phyloP scores from a whole-genome alignment of 2,888 invertebrate genomes.

The Chrysopilus asiliformis region DNA sequence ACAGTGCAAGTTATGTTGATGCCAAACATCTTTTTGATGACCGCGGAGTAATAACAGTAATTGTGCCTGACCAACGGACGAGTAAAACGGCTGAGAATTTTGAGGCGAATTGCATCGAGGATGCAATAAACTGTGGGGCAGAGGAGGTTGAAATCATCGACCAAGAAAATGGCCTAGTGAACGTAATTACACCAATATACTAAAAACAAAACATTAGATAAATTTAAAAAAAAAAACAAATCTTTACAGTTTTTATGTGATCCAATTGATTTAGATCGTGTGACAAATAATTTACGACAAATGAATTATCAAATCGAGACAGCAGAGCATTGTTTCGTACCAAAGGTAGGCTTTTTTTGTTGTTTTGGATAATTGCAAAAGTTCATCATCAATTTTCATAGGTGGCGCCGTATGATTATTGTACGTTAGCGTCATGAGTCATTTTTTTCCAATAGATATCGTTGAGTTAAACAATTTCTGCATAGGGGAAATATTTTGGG shows the following conservation, averaged over 20 bases:
- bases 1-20: conserved; percentile 38
- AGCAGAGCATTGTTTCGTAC: conserved; percentile 25
- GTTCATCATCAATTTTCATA: not conserved
- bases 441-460: no score
- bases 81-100: conserved; percentile 20
- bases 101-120: conserved; percentile 44
- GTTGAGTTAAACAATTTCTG: no score
- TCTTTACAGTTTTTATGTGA: conserved; percentile 45
- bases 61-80: conserved; percentile 20
- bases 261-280: conserved; percentile 34
- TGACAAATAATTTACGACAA: conserved; percentile 37
- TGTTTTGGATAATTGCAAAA: not conserved
- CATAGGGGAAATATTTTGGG: no score
- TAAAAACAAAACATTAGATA: not conserved
- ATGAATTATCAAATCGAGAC: conserved; percentile 24
- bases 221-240: not conserved
- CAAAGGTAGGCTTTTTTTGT: conserved; percentile 21
- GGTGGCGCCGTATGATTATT: no score
- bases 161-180: conserved; percentile 25
- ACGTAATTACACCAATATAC: conserved; percentile 23
- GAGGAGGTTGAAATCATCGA: conserved; percentile 48
- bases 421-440: no score
- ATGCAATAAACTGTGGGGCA: conserved; percentile 54
- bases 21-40: conserved; percentile 42
- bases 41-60: conserved; percentile 44